Evolutionary conservation across 1,140 invertebrate species (phyloP).

Genomic region (Fopius arisanus): DNA sequence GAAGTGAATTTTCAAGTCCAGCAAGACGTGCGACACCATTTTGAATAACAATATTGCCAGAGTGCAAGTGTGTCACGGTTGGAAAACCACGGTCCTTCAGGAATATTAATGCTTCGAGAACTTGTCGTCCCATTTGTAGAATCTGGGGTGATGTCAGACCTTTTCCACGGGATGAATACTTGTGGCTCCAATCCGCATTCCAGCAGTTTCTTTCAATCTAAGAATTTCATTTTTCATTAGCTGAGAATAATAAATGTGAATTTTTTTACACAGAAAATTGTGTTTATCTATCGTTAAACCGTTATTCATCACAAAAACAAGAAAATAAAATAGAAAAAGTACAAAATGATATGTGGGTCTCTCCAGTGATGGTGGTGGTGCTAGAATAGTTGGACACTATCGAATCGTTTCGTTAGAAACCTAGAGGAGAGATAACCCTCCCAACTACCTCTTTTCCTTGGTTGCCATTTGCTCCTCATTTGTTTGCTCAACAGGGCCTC

Average conservation of each 20-base stretch:
- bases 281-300: too few relatives aligned
- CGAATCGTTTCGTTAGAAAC: too few relatives aligned
- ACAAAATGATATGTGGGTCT: too few relatives aligned
- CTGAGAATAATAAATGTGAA: slow-evolving; percentile 4
- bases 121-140: slow-evolving; percentile 85
- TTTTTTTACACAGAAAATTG: too few relatives aligned
- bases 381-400: too few relatives aligned
- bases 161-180: slow-evolving; percentile 72
- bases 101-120: slow-evolving; percentile 87
- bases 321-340: too few relatives aligned
- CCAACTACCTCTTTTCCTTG: too few relatives aligned
- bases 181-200: slow-evolving; percentile 76
- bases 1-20: slow-evolving; percentile 83
- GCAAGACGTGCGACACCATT: slow-evolving; percentile 86
- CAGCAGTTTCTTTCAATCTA: slow-evolving; percentile 68
- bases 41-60: slow-evolving; percentile 89
- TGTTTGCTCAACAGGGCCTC: too few relatives aligned
- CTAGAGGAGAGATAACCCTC: too few relatives aligned
- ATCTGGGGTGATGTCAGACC: slow-evolving; percentile 81
- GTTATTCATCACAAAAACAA: too few relatives aligned
- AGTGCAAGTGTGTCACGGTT: slow-evolving; percentile 84
- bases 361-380: too few relatives aligned
- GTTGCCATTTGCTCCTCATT: too few relatives aligned
- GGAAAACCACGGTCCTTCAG: slow-evolving; percentile 88
- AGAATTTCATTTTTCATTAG: background rate